Evolutionary conservation across 1,140 invertebrate genomes (phyloP).

Genomic region (Meloidogyne exigua): DNA sequence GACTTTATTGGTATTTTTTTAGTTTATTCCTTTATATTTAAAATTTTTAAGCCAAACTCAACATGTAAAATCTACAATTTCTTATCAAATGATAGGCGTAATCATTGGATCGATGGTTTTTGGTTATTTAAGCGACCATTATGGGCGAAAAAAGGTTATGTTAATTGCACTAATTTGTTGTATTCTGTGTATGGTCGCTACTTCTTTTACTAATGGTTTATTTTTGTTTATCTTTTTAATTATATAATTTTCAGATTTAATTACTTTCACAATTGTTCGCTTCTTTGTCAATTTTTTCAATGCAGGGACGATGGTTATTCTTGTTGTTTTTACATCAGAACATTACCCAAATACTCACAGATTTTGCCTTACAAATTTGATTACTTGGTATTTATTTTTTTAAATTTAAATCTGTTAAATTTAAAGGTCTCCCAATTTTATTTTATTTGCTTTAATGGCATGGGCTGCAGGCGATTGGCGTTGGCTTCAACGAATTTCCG

Average conservation of each 20-base stretch:
- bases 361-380: slow-evolving; percentile 46
- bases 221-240: background rate
- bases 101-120: slow-evolving; percentile 33
- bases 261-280: slow-evolving; percentile 41
- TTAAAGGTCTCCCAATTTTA: slow-evolving; percentile 27
- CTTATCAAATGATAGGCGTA: slow-evolving; percentile 27
- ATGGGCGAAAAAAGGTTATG: slow-evolving; percentile 38
- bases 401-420: background rate
- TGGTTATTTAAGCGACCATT: slow-evolving; percentile 24
- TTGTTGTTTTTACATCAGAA: slow-evolving; percentile 50
- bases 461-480: slow-evolving; percentile 47
- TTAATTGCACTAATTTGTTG: slow-evolving; percentile 40
- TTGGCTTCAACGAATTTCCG: slow-evolving; percentile 32
- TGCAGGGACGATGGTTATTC: slow-evolving; percentile 45
- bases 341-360: slow-evolving; percentile 51
- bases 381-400: slow-evolving; percentile 38
- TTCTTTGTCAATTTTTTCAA: slow-evolving; percentile 53
- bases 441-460: slow-evolving; percentile 44
- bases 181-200: slow-evolving; percentile 40
- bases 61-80: slow-evolving; percentile 6
- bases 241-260: slow-evolving; percentile 18
- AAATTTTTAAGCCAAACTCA: background rate
- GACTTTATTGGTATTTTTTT: slow-evolving; percentile 4
- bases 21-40: background rate
- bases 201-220: slow-evolving; percentile 40